A percentile compares a stretch with the other conserved stretches of the same genome.
Conservation (phyloP, 2,888 invertebrate genomes). For the Pachycephus smyrnensis region DNA sequence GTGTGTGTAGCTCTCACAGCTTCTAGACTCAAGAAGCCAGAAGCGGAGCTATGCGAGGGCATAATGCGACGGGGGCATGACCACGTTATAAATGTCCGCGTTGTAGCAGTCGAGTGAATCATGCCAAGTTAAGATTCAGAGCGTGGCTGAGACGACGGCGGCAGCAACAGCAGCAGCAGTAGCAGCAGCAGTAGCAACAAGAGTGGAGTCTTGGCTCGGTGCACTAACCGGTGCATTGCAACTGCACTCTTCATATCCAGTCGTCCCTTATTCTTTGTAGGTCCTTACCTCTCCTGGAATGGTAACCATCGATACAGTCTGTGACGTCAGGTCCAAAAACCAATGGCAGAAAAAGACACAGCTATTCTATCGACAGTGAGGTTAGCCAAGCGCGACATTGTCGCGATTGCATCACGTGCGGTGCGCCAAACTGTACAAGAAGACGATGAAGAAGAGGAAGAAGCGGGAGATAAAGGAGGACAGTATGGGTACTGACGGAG, state of each 20-base stretch:
- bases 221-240: slow-evolving; percentile 32
- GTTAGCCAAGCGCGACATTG: slow-evolving; percentile 45
- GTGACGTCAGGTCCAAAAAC: neutral
- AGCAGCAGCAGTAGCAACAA: slow-evolving; percentile 23
- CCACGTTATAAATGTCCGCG: slow-evolving; percentile 42
- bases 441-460: slow-evolving; percentile 19
- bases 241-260: neutral
- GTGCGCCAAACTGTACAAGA: slow-evolving; percentile 6
- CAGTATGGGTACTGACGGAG: slow-evolving; percentile 8
- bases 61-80: slow-evolving; percentile 22
- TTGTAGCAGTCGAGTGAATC: slow-evolving; percentile 45
- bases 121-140: slow-evolving; percentile 46
- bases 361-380: slow-evolving; percentile 35
- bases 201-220: slow-evolving; percentile 31
- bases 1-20: neutral
- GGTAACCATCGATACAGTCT: neutral
- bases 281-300: slow-evolving; percentile 8
- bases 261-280: slow-evolving; percentile 20
- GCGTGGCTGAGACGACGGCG: slow-evolving; percentile 21
- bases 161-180: slow-evolving; percentile 20
- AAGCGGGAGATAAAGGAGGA: slow-evolving; percentile 20
- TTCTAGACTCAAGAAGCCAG: slow-evolving; percentile 1
- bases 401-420: slow-evolving; percentile 42
- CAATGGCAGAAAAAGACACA: neutral
- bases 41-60: neutral